These are phyloP conservation scores for Rattus norvegicus DNA, from an alignment of 2,113 vertebrate genomes.

Conservation along the genomic window GRCr8 NC_086026.1:77388001-77388500, in stretches of 20 bases:
- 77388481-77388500: not conserved
- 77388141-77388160: no score
- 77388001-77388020: not conserved
- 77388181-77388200: not conserved
- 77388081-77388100: not conserved
- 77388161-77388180: not conserved
- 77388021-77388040: constrained; percentile 5
- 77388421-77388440: not conserved
- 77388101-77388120: not conserved
- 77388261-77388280: not conserved
- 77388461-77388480: not conserved
- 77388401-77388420: not conserved
- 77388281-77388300: not conserved
- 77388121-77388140: no score
- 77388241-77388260: not conserved
- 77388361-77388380: not conserved
- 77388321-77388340: not conserved
- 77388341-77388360: not conserved
- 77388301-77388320: not conserved
- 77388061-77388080: not conserved
- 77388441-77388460: not conserved
- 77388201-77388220: not conserved
- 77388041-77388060: not conserved
- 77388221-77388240: not conserved
- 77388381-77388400: not conserved